A percentile compares a stretch with the other conserved stretches of the same genome.
Conservation (phyloP, 2,888 invertebrate genomes). For the Ophion slaviceki region DNA sequence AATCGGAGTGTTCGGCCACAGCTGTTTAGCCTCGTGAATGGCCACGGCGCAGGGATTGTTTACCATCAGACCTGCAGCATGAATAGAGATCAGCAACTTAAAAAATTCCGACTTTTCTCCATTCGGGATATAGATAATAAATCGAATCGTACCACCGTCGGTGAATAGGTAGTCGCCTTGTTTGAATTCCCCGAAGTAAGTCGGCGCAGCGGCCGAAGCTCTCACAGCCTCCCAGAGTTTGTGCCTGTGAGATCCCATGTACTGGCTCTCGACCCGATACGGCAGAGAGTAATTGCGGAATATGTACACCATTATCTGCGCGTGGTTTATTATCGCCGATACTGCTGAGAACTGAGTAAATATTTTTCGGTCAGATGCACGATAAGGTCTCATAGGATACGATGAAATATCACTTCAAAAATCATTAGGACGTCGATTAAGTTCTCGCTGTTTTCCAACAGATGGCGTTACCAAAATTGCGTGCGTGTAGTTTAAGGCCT, state of each 20-base stretch:
- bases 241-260: constrained; percentile 89
- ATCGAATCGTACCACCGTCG: constrained; percentile 85
- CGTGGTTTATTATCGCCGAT: constrained; percentile 91
- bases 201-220: constrained; percentile 96
- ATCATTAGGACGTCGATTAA: no score
- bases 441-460: no score
- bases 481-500: no score
- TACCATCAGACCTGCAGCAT: constrained; percentile 88
- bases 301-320: constrained; percentile 89
- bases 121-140: not conserved
- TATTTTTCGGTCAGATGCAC: not conserved
- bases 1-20: constrained; percentile 91
- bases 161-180: constrained; percentile 87
- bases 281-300: constrained; percentile 94
- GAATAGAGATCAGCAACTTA: not conserved
- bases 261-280: constrained; percentile 88
- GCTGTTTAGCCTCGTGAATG: constrained; percentile 92
- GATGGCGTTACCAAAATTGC: no score
- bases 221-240: constrained; percentile 93
- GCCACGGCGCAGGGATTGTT: constrained; percentile 96
- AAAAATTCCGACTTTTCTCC: not conserved
- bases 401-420: not conserved
- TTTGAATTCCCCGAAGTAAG: constrained; percentile 93
- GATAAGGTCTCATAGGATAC: not conserved
- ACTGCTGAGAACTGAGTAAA: constrained; percentile 88